Evolutionary conservation across 1,140 invertebrate genomes (phyloP), one percentile per base, ranked within the genome.

Genomic region (Eufriesea mexicana): DNA sequence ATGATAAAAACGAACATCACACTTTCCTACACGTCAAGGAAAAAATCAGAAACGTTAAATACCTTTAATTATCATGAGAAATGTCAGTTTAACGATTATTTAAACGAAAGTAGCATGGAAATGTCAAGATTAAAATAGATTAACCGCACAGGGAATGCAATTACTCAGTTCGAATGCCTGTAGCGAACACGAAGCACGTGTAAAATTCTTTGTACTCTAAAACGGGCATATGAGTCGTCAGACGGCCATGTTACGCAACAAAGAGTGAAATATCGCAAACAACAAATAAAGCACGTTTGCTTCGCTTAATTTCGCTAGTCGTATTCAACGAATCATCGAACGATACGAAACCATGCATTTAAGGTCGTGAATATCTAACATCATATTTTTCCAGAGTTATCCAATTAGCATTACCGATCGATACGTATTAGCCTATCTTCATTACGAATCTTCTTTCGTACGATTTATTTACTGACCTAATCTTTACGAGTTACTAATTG

Each of bases 141-240:
- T 49, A 55, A 59, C 25, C 18, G n/a, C 49, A 74, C n/a, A 47
- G 54, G 8, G 45, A 23, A 59, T 82, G 79, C 72, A 67, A 82
- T 82, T 76, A 82, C 79, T 76, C 79, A 25, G 51, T 75, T 75
- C 72, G 51, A 16, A 82, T 82, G 72, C 73, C 51, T 82, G 61
- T 73, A 71, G 67, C 77, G 77, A 79, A 79, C 23, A 28, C 59
- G 79, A 49, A 55, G 79, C 79, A 81, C 79, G 79, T 81, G 79
- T 82, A 82, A 82, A 82, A 82, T 82, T 82, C 79, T 82, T 76
- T 76, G 79, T 82, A 67, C 62, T 76, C 79, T 82, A 75, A 82
- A 82, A 82, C 73, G 72, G 73, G 51, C 79, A n/a, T 82, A 75
- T 76, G 79, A 82, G 73, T 82, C 79, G 79, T 75, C 70, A 25